Conservation (phyloP, 2,797 vertebrate genomes). For the Pelodytes ibericus region DNA sequence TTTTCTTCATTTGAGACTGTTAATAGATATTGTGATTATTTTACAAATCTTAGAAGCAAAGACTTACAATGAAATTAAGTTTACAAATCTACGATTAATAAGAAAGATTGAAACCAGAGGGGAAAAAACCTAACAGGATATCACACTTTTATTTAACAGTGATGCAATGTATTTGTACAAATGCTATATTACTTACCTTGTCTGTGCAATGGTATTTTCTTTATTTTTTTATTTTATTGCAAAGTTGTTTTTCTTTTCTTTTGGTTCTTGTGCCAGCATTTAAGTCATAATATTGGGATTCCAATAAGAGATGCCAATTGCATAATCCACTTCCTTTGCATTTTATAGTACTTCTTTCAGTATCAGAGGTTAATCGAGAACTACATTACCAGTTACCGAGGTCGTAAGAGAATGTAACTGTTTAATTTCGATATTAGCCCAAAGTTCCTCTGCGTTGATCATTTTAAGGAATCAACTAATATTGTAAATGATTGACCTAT, state of each 20-base stretch:
- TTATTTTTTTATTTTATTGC: not conserved
- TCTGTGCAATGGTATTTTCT: not conserved
- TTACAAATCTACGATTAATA: too few relatives aligned
- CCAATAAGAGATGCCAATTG: not conserved
- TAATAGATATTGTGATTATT: too few relatives aligned
- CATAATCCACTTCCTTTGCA: not conserved
- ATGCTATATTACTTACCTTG: constrained; percentile 2
- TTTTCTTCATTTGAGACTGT: too few relatives aligned
- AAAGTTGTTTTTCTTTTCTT: not conserved
- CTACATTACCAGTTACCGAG: too few relatives aligned
- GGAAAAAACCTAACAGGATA: not conserved
- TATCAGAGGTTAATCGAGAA: too few relatives aligned
- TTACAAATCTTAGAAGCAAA: too few relatives aligned
- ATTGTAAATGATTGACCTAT: constrained; percentile 14
- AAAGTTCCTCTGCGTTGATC: not conserved
- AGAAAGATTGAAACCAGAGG: not conserved
- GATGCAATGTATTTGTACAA: not conserved
- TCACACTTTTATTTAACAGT: not conserved
- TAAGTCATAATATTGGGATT: not conserved
- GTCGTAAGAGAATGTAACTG: not conserved
- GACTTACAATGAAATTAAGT: too few relatives aligned
- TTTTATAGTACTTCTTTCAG: not conserved
- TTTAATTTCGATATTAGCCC: not conserved
- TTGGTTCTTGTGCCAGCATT: not conserved
- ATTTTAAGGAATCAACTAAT: not conserved